Percentiles rank a stretch among this genome's conserved stretches.
phyloP scores from a whole-genome alignment of 2,113 vertebrate species.

The Mastomys coucha region DNA sequence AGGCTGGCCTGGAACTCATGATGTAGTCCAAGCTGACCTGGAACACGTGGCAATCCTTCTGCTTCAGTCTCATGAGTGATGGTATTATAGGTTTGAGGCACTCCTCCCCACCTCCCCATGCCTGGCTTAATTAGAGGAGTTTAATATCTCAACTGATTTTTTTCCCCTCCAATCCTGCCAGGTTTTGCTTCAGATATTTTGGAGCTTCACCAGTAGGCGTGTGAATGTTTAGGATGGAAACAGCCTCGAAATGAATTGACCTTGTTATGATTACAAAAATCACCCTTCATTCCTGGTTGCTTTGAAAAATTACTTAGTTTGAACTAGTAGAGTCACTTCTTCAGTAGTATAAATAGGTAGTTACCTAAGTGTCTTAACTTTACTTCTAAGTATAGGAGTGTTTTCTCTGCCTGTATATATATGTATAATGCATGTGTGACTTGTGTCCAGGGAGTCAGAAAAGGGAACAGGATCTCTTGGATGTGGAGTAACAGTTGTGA shows the following conservation, averaged over 20 bases:
- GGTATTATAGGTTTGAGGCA: no score
- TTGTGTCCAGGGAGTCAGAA: neutral
- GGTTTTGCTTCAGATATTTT: conserved; percentile 16
- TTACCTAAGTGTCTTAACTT: neutral
- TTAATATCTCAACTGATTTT: neutral
- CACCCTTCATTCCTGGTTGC: conserved; percentile 3
- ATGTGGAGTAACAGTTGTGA: neutral
- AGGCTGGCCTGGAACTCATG: neutral
- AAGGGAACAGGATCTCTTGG: neutral
- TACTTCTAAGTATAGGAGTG: neutral
- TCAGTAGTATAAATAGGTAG: neutral
- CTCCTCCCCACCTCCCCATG: neutral
- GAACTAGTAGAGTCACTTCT: neutral
- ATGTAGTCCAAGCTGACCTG: neutral
- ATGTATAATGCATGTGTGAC: neutral
- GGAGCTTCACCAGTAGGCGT: neutral
- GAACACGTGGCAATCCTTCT: neutral
- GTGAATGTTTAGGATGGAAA: neutral
- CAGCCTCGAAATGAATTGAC: neutral
- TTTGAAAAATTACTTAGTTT: conserved; percentile 41
- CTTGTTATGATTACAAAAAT: conserved; percentile 9
- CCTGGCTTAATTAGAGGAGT: neutral
- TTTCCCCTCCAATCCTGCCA: neutral
- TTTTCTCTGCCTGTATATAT: neutral
- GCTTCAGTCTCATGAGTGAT: neutral